Base-by-base conservation (phyloP, 2,113 vertebrate genomes). In the Lates calcarifer region DNA sequence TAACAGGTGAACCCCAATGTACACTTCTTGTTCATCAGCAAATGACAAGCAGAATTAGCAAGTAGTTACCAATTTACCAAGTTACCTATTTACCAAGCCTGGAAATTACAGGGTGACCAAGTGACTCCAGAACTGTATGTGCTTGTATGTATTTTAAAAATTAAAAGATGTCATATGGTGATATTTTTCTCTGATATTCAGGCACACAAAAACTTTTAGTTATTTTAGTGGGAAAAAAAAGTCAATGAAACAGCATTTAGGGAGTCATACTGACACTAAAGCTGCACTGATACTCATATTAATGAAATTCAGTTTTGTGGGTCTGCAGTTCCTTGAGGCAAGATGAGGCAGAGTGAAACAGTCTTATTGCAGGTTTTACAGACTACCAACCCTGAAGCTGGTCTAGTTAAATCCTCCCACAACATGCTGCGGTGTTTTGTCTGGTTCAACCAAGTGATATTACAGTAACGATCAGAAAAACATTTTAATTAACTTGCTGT, bases 351-450 rank as follows among this genome's bases (percentile, higher is more conserved):
- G 29, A 85, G 64, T 68, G 74, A 85, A 31, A 78, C 55, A 31
- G 55, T 84, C 47, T 77, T 69, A 74, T 81, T 88, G 63, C 89
- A 88, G 86, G 69, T 89, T 89, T 89, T 89, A 77, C 75, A 82
- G 76, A 70, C 74, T 33, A 41, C 45, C 17, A 7, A 77, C 64
- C 81, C 85, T 66, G 29, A 58, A 85, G 76, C 69, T 73, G 26
- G 26, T 39, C 64, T 65, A 79, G 55, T 60, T 62, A 83, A 71
- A 90, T 83, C 78, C 79, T 81, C 83, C 78, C 43, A 83, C 76
- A 78, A 51, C 79, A 29, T 39, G 26, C 62, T 70, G 77, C 58
- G 37, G 57, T 35, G 60, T 60, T 64, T 1, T 14, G 47, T 58
- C 47, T 83, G 45, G 9, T 67, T 55, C 56, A 51, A 58, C 57